Percentiles rank a stretch among this genome's conserved stretches.
Evolutionary conservation across 2,797 vertebrate genomes (phyloP).

Genomic region (Hydrolagus colliei): DNA sequence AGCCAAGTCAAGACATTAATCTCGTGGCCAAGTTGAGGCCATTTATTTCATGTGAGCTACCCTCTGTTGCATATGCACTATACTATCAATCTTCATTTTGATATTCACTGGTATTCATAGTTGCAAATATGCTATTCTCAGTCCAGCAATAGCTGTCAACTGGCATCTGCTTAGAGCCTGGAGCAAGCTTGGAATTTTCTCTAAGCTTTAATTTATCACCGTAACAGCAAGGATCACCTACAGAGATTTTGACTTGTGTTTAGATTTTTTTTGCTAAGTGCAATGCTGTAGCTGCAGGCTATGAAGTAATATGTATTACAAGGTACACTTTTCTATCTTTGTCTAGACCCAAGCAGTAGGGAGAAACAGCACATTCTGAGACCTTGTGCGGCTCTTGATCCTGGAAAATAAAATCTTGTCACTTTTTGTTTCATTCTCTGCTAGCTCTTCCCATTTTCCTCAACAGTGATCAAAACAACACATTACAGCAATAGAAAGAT

Average conservation of each 20-base stretch:
- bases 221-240: constrained; percentile 15
- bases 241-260: constrained; percentile 12
- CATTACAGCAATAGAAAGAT: not conserved
- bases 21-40: not conserved
- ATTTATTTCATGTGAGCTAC: not conserved
- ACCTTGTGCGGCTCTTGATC: not conserved
- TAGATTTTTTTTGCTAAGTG: constrained; percentile 7
- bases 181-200: constrained; percentile 5
- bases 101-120: not conserved
- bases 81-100: constrained; percentile 2
- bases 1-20: not conserved
- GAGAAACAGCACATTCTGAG: not conserved
- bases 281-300: not conserved
- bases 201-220: constrained; percentile 22
- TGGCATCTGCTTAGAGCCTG: constrained; percentile 21
- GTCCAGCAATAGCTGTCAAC: constrained; percentile 18
- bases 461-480: not conserved
- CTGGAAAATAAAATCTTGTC: not conserved
- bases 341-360: constrained; percentile 8
- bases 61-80: not conserved
- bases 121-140: not conserved
- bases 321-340: not conserved
- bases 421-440: constrained; percentile 7
- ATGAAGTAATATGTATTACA: not conserved
- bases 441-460: not conserved